A percentile compares a stretch with the other conserved stretches of the same genome.
phyloP scores from a whole-genome alignment of 2,888 invertebrate species.

The Cetonia aurata region DNA sequence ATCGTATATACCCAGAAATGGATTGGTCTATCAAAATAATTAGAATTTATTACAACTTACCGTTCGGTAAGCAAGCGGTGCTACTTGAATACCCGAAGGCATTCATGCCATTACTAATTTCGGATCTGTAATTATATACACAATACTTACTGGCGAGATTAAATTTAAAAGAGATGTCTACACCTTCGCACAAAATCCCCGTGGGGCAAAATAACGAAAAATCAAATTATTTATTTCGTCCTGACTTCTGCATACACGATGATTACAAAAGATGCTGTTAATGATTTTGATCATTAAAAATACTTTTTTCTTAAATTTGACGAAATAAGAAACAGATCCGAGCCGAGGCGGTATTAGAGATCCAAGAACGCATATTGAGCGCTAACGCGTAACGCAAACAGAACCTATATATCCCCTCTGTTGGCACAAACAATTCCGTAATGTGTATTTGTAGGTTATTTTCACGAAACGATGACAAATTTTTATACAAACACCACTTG shows the following conservation, averaged over 20 bases:
- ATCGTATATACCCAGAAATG: background rate
- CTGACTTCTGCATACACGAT: too few relatives aligned
- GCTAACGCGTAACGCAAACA: constrained; percentile 43
- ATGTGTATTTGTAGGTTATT: constrained; percentile 44
- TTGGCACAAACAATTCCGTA: constrained; percentile 40
- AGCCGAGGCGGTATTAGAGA: background rate
- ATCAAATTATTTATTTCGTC: too few relatives aligned
- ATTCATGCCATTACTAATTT: background rate
- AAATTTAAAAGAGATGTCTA: background rate
- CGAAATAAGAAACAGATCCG: too few relatives aligned
- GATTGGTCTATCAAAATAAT: constrained; percentile 10
- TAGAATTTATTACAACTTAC: constrained; percentile 32
- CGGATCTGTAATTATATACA: too few relatives aligned
- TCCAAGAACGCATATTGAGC: constrained; percentile 13
- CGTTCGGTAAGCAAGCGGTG: constrained; percentile 9
- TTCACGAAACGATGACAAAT: constrained; percentile 44
- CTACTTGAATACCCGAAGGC: background rate
- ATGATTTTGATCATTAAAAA: too few relatives aligned
- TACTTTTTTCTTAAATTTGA: too few relatives aligned
- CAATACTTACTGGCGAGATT: background rate
- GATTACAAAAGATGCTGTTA: too few relatives aligned
- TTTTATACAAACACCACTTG: constrained; percentile 32
- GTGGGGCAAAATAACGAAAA: too few relatives aligned
- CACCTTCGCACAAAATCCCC: too few relatives aligned
- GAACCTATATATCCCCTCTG: constrained; percentile 46